Base-by-base conservation (phyloP, 2,113 vertebrate genomes). In the Nothocercus julius region DNA sequence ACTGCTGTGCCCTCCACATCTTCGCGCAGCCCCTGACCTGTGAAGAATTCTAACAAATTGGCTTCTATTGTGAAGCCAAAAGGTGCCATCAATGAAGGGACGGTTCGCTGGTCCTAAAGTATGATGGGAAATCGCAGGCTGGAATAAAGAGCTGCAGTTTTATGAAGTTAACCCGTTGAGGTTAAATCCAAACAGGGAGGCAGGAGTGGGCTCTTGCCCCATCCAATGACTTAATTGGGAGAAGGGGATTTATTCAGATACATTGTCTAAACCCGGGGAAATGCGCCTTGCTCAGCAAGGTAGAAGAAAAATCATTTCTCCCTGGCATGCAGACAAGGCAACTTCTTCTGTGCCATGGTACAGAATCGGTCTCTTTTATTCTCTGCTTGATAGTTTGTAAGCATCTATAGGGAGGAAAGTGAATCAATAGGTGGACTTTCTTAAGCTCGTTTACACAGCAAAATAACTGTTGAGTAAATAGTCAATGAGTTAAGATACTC, bases 1-100 rank as follows among this genome's bases (percentile, higher is more conserved):
- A 98, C 98, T 97, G 98, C 98, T 97, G 98, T 95, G 94, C 98
- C 98, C 98, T 98, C 98, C 97, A 98, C 98, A 98, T 98, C 98
- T 98, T 98, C 98, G 98, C 90, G 96, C 98, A 99, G 98, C 98
- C 98, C 98, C 98, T 99, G 99, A 99, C 99, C 99, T 99, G 99
- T 99, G 98, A 99, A 99, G 99, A 99, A 99, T 99, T 99, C 99
- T 99, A 99, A 99, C 99, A 99, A 99, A 99, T 99, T 99, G 99
- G 98, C 99, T 99, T 99, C 99, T 99, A 99, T 99, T 99, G 98
- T 99, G 98, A 98, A 99, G 99, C 98, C 99, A 99, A 99, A 98
- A 99, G 99, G 99, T 99, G 99, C 98, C 98, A 99, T 99, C 99
- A 99, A 99, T 99, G 99, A 99, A 98, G 98, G 98, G 98, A 99